These are phyloP conservation scores for Myotis vivesi DNA, from an alignment of 2,797 vertebrate species.

Conservation along the genomic window DNA sequence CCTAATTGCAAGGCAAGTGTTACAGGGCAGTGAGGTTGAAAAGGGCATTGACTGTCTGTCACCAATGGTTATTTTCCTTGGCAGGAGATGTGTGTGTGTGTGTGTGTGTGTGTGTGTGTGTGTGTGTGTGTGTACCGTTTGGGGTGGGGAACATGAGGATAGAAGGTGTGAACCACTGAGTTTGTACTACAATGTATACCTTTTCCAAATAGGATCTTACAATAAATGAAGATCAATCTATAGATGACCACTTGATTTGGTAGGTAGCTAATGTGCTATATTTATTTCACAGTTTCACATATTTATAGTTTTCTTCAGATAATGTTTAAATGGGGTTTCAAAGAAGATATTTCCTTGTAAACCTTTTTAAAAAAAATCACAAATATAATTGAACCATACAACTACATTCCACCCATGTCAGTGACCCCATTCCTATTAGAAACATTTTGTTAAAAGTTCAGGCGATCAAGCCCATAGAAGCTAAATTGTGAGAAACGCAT, in stretches of 20 bases:
- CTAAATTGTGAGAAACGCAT: neutral
- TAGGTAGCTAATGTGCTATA: neutral
- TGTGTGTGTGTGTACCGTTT: neutral
- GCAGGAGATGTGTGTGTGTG: neutral
- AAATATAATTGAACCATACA: neutral
- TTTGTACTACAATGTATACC: neutral
- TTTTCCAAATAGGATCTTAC: neutral
- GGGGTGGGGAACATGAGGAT: neutral
- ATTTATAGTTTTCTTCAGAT: neutral
- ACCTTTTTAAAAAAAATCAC: neutral
- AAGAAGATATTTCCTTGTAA: conserved; percentile 15
- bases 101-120: neutral
- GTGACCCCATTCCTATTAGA: neutral
- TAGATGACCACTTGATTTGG: neutral
- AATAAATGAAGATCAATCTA: neutral
- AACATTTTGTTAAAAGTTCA: conserved; percentile 20
- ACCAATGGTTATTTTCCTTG: neutral
- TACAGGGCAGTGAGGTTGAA: neutral
- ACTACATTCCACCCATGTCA: neutral
- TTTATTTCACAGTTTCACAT: conserved; percentile 58
- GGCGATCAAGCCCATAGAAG: neutral
- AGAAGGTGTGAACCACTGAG: neutral
- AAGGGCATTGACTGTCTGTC: neutral
- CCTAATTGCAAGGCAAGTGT: neutral
- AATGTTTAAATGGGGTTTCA: neutral